phyloP scores from a whole-genome alignment of 2,797 vertebrate genomes.

The Taeniopygia guttata region DNA sequence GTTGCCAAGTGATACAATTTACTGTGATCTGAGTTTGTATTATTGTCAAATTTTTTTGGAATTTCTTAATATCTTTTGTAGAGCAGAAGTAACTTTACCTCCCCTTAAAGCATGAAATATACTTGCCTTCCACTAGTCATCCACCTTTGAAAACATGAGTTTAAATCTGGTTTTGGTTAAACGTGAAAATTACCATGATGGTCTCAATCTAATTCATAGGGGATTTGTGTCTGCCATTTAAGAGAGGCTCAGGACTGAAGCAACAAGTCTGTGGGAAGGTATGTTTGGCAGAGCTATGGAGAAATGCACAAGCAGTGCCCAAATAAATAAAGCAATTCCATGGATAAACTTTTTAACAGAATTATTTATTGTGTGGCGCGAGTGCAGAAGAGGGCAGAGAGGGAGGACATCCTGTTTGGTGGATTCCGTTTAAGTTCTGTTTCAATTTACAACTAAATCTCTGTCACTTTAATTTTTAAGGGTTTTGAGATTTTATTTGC shows the following conservation, averaged over 20 bases:
- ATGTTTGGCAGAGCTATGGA: conserved; percentile 24
- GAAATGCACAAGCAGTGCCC: neutral
- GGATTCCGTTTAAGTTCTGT: conserved; percentile 7
- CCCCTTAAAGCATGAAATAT: conserved; percentile 42
- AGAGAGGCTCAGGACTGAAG: conserved; percentile 34
- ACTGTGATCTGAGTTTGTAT: conserved; percentile 8
- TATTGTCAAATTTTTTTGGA: conserved; percentile 41
- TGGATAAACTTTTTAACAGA: neutral
- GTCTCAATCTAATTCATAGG: conserved; percentile 21
- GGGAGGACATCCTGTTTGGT: neutral
- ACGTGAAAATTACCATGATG: conserved; percentile 31
- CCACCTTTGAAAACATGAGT: conserved; percentile 29
- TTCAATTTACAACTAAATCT: conserved; percentile 35
- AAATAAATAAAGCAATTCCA: conserved; percentile 40
- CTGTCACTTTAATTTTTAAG: conserved; percentile 39
- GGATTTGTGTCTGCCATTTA: conserved; percentile 34
- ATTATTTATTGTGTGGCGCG: neutral
- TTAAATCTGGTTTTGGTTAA: conserved; percentile 67
- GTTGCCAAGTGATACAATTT: conserved; percentile 57
- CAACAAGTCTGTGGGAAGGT: conserved; percentile 39
- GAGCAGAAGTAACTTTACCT: conserved; percentile 35
- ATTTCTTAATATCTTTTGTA: conserved; percentile 43
- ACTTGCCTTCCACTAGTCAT: conserved; percentile 43
- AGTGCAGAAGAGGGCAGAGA: neutral
- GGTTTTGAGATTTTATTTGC: neutral